Percentiles rank a stretch among this genome's conserved stretches.
phyloP scores from a whole-genome alignment of 2,797 vertebrate species.

The Argentina silus region DNA sequence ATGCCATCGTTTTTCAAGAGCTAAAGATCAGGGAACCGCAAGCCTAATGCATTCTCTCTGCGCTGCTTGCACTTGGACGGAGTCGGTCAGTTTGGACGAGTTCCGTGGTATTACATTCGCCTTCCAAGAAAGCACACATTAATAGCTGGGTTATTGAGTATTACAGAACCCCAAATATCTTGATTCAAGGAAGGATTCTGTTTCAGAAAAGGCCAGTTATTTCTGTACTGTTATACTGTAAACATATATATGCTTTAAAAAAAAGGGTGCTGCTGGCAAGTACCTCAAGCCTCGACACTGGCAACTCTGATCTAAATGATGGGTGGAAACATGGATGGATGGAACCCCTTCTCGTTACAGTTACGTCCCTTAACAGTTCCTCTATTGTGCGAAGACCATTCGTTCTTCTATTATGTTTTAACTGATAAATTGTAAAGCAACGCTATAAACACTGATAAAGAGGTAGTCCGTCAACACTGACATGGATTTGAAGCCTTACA shows the following conservation, averaged over 20 bases:
- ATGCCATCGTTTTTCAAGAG: conserved; percentile 64
- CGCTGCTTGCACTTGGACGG: conserved; percentile 64
- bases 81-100: conserved; percentile 65
- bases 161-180: conserved; percentile 64
- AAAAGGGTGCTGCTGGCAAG: conserved; percentile 35
- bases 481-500: no score
- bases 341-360: conserved; percentile 36
- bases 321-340: conserved; percentile 49
- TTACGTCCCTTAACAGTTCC: conserved; percentile 43
- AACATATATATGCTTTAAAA: conserved; percentile 37
- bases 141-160: conserved; percentile 72
- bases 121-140: conserved; percentile 70
- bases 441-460: conserved; percentile 45
- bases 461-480: no score
- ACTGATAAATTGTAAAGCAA: conserved; percentile 66
- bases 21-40: conserved; percentile 77
- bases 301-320: conserved; percentile 17
- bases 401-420: conserved; percentile 40
- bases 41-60: conserved; percentile 73
- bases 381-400: conserved; percentile 40
- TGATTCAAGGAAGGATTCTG: conserved; percentile 61
- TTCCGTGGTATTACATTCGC: conserved; percentile 68
- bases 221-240: conserved; percentile 34
- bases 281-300: conserved; percentile 29
- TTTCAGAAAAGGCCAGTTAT: conserved; percentile 57